Percentiles rank a stretch among this genome's conserved stretches.
These are phyloP conservation scores for Syrista parreyssii DNA, from an alignment of 2,888 invertebrate genomes.

Conservation along the genomic window DNA sequence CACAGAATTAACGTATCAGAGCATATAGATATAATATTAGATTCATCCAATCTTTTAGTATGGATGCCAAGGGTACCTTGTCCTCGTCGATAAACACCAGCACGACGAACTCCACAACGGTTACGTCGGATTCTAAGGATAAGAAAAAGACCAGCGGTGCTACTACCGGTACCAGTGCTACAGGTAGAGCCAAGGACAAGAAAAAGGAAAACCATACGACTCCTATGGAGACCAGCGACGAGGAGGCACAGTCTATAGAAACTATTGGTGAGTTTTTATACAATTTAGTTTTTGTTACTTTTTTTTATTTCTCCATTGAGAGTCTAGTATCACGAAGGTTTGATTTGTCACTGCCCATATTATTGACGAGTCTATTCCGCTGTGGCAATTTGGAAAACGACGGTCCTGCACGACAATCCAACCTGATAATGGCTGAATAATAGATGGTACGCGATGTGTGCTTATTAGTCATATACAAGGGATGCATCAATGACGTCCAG, in stretches of 20 bases:
- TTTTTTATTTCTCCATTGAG: background rate
- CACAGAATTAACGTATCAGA: background rate
- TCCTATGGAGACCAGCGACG: constrained; percentile 71
- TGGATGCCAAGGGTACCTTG: constrained; percentile 50
- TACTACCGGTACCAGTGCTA: constrained; percentile 37
- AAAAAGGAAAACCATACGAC: constrained; percentile 65
- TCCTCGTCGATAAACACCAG: constrained; percentile 41
- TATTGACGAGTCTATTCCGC: background rate
- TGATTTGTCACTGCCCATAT: background rate
- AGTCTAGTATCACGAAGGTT: background rate
- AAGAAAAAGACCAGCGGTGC: constrained; percentile 49
- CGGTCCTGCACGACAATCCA: background rate
- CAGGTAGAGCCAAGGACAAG: constrained; percentile 57
- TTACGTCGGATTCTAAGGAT: constrained; percentile 48
- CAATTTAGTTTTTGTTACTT: background rate
- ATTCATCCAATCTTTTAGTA: constrained; percentile 31
- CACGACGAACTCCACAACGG: constrained; percentile 27
- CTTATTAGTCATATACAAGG: background rate
- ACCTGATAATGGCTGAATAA: background rate
- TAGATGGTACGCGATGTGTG: background rate
- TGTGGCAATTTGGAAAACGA: background rate
- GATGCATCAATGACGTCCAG: background rate
- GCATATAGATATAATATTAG: background rate
- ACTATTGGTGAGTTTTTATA: constrained; percentile 54
- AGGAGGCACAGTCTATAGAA: constrained; percentile 65